Conservation (phyloP, 2,113 vertebrate species). For the Oostethus manadensis region DNA sequence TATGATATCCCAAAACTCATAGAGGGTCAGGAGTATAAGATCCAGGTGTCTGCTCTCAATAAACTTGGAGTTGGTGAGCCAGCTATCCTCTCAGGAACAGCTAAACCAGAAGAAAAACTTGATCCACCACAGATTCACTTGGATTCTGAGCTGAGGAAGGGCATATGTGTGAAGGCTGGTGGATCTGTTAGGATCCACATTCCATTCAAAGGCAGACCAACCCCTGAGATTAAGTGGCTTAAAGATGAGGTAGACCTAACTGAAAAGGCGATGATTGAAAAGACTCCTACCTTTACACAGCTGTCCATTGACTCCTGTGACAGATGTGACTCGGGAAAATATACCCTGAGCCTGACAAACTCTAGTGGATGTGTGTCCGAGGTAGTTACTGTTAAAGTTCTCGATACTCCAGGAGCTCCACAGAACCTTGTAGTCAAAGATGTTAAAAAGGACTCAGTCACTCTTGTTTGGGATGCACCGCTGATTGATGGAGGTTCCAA, state of each 20-base stretch:
- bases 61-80: constrained; percentile 93
- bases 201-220: constrained; percentile 91
- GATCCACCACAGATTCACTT: constrained; percentile 90
- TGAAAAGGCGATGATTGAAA: constrained; percentile 88
- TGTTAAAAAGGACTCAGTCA: constrained; percentile 83
- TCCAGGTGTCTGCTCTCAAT: constrained; percentile 90
- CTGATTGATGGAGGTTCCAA: constrained; percentile 91
- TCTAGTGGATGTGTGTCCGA: constrained; percentile 90
- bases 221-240: constrained; percentile 88
- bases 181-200: constrained; percentile 86
- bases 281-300: constrained; percentile 83
- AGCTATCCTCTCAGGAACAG: constrained; percentile 78
- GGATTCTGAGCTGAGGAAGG: constrained; percentile 91
- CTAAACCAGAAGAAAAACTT: constrained; percentile 91
- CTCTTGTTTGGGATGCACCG: constrained; percentile 88
- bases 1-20: constrained; percentile 89
- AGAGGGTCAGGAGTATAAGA: constrained; percentile 92
- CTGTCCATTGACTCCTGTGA: constrained; percentile 93
- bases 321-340: constrained; percentile 93
- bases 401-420: constrained; percentile 92
- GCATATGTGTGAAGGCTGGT: constrained; percentile 87
- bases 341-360: constrained; percentile 85
- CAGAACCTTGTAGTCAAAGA: constrained; percentile 87
- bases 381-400: constrained; percentile 90
- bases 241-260: constrained; percentile 88